Evolutionary conservation across 2,888 invertebrate genomes (phyloP).

Genomic region (Homarus gammarus): DNA sequence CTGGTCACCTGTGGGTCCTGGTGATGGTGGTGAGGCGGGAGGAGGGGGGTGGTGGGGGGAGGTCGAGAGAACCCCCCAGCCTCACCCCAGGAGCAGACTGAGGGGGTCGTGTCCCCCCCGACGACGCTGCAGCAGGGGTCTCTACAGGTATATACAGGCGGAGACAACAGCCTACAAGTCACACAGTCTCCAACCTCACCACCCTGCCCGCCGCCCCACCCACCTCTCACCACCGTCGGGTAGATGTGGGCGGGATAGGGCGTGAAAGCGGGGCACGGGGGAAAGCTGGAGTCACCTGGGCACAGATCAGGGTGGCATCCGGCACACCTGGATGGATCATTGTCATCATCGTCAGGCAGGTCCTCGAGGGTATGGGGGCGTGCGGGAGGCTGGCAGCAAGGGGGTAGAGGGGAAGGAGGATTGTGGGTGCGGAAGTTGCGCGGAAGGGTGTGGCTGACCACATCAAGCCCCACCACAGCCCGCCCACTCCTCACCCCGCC

Average conservation of each 20-base stretch:
- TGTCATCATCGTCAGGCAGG: too few relatives aligned
- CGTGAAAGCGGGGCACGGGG: slow-evolving; percentile 20
- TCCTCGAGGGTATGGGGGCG: slow-evolving; percentile 21
- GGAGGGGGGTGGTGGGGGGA: too few relatives aligned
- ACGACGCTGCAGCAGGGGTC: slow-evolving; percentile 48
- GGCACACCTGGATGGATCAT: slow-evolving; percentile 33
- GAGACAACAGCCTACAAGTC: slow-evolving; percentile 27
- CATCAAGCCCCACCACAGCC: slow-evolving; percentile 59
- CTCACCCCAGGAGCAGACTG: slow-evolving; percentile 26
- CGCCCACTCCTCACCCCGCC: slow-evolving; percentile 48
- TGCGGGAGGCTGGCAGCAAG: slow-evolving; percentile 33
- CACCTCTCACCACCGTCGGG: slow-evolving; percentile 13
- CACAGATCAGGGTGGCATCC: slow-evolving; percentile 56
- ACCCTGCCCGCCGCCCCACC: slow-evolving; percentile 28
- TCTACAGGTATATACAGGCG: slow-evolving; percentile 47
- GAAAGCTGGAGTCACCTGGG: slow-evolving; percentile 19
- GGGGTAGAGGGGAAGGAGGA: slow-evolving; percentile 20
- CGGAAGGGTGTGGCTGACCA: slow-evolving; percentile 57
- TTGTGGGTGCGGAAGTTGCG: slow-evolving; percentile 48
- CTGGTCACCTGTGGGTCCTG: too few relatives aligned
- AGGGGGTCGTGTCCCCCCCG: slow-evolving; percentile 24
- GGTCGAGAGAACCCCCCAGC: too few relatives aligned
- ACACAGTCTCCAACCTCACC: slow-evolving; percentile 32
- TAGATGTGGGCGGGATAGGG: slow-evolving; percentile 43
- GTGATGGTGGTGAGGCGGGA: too few relatives aligned